Conservation (phyloP, 2,113 vertebrate genomes). For the Nerophis ophidion region DNA sequence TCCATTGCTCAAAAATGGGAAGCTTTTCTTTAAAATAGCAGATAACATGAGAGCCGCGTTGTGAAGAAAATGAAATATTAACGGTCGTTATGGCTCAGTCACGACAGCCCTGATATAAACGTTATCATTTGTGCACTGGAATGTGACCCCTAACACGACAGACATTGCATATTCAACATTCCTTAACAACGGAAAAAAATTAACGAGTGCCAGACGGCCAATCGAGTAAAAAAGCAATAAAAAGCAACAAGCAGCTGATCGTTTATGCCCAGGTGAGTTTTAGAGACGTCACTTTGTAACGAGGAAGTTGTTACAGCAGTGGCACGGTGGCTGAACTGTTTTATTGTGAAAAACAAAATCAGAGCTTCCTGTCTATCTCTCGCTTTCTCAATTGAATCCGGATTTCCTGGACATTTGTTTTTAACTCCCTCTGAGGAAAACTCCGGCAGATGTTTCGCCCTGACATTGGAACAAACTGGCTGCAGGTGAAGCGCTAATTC, state of each 20-base stretch:
- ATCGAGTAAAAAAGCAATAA: constrained; percentile 28
- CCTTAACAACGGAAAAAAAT: constrained; percentile 39
- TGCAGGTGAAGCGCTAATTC: constrained; percentile 55
- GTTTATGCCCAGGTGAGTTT: neutral
- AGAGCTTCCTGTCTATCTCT: too few species aligned
- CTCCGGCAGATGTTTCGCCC: constrained; percentile 19
- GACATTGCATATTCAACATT: constrained; percentile 17
- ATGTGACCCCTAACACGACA: constrained; percentile 22
- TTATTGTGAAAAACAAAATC: too few species aligned
- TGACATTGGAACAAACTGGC: constrained; percentile 29
- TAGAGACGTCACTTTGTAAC: neutral
- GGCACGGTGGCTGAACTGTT: constrained; percentile 30
- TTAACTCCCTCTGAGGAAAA: neutral
- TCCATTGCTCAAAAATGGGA: constrained; percentile 3
- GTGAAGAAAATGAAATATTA: neutral
- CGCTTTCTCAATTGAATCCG: neutral
- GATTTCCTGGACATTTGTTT: constrained; percentile 8
- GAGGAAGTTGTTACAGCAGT: constrained; percentile 17
- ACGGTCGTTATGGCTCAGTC: neutral
- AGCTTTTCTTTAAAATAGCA: neutral
- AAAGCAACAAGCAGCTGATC: constrained; percentile 24
- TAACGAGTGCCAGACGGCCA: constrained; percentile 28
- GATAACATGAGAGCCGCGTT: neutral
- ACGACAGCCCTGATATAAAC: neutral
- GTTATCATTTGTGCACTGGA: constrained; percentile 2